These are phyloP conservation scores for Lasioglossum figueresi DNA, from an alignment of 2,888 invertebrate species.

Conservation along the genomic window DNA sequence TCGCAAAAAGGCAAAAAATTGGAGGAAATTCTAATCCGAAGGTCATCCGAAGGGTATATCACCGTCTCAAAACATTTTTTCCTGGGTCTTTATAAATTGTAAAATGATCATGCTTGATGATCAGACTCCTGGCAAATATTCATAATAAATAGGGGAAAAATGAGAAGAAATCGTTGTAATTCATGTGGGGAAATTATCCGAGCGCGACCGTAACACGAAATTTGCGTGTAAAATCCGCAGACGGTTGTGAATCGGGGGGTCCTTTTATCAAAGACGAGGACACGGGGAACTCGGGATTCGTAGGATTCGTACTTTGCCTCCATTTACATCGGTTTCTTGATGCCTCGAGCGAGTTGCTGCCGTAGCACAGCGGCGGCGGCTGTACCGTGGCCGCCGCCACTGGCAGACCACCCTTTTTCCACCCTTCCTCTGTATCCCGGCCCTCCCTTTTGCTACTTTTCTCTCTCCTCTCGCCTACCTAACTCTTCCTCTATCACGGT, in stretches of 20 bases:
- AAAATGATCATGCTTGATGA: not conserved
- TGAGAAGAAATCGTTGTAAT: not conserved
- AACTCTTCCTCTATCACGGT: constrained; percentile 75
- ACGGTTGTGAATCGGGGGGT: constrained; percentile 49
- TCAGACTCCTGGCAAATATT: not conserved
- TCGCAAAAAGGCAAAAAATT: not conserved
- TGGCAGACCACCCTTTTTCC: constrained; percentile 64
- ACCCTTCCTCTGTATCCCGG: constrained; percentile 55
- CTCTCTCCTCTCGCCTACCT: constrained; percentile 66
- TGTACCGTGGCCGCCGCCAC: constrained; percentile 37
- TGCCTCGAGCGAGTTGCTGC: constrained; percentile 71
- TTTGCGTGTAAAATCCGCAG: constrained; percentile 37
- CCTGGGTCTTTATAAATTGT: too few species aligned
- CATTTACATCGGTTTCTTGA: constrained; percentile 71
- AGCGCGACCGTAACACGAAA: constrained; percentile 42
- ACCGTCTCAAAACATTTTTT: too few species aligned
- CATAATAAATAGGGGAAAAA: not conserved
- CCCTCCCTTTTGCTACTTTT: constrained; percentile 65
- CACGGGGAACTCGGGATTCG: constrained; percentile 58
- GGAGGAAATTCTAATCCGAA: not conserved
- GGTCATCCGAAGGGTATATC: not conserved
- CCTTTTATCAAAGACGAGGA: constrained; percentile 61
- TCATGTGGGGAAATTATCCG: not conserved
- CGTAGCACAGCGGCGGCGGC: constrained; percentile 56
- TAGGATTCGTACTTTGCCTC: constrained; percentile 65